Evolutionary conservation across 2,113 vertebrate species (phyloP), one percentile per base, ranked within the genome.

Genomic region (Phyllostomus discolor): DNA sequence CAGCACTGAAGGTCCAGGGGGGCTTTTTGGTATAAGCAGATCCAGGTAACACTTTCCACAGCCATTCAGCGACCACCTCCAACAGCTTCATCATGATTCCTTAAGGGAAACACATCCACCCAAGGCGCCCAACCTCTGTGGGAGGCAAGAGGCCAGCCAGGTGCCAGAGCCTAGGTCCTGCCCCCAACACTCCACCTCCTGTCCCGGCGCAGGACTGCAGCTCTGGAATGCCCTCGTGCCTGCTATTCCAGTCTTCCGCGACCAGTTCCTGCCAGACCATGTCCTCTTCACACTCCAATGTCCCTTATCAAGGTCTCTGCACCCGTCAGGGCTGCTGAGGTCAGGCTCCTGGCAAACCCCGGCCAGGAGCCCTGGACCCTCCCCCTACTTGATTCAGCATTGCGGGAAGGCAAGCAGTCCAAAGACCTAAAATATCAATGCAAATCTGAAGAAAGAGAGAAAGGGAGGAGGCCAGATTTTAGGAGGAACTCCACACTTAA

Each of bases 251-350:
- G 93, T 88, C 59, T 28, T 54, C 87, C 26, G 87, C 2, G 15
- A 94, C 72, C 90, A 90, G 50, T 85, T 76, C 59, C 11, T 17
- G 85, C 78, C 89, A 96, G 83, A 94, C 83, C 92, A 15, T 41
- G 70, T 85, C 41, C 96, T 96, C 88, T 69, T 92, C 93, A 90
- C 95, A 93, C 90, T 69, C 48, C 46, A 38, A 80, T 7, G 87
- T 84, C 90, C 88, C 95, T 96, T 95, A 97, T 93, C 88, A 86
- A 95, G 82, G 94, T 91, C 87, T 52, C 91, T 28, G 78, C 86
- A 41, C 19, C 2, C 62, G 79, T 57, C 48, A 43, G 88, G 67
- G 90, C 84, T 70, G 59, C 80, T 2, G 41, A 90, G 90, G 66
- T 59, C 88, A 70, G 78, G 75, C 48, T 92, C 66, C 87, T 59